Conservation (phyloP, 2,113 vertebrate genomes). For the Salvelinus fontinalis region DNA sequence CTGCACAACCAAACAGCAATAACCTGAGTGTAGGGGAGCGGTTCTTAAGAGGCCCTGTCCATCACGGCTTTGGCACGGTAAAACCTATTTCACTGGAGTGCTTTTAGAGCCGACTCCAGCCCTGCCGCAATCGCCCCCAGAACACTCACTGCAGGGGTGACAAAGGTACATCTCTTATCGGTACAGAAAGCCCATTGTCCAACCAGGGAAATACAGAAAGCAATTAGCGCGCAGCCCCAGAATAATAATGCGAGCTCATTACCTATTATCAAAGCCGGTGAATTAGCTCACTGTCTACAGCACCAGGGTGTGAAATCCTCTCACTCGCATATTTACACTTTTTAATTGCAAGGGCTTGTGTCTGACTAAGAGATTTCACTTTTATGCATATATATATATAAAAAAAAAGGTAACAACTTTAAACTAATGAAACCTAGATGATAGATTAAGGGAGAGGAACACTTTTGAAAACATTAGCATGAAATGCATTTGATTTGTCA, state of each 20-base stretch:
- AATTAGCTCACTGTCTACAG: constrained; percentile 79
- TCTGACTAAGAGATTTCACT: constrained; percentile 74
- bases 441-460: constrained; percentile 69
- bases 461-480: constrained; percentile 70
- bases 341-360: constrained; percentile 76
- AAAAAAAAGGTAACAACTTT: constrained; percentile 71
- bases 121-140: constrained; percentile 68
- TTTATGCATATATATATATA: constrained; percentile 46
- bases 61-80: constrained; percentile 67
- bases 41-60: constrained; percentile 67
- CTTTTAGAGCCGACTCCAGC: constrained; percentile 73
- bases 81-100: constrained; percentile 77
- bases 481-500: constrained; percentile 67
- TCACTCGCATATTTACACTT: constrained; percentile 74
- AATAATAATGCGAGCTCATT: constrained; percentile 81
- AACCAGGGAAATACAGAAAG: constrained; percentile 78
- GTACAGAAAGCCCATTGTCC: constrained; percentile 77
- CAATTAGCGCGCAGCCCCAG: constrained; percentile 75
- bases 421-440: constrained; percentile 72
- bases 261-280: constrained; percentile 78
- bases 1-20: constrained; percentile 63
- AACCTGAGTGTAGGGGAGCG: constrained; percentile 55
- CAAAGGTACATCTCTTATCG: constrained; percentile 78
- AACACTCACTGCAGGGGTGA: constrained; percentile 75
- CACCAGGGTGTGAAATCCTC: constrained; percentile 75